Base-by-base conservation (phyloP, 1,140 invertebrate species). In the Oedothorax gibbosus region DNA sequence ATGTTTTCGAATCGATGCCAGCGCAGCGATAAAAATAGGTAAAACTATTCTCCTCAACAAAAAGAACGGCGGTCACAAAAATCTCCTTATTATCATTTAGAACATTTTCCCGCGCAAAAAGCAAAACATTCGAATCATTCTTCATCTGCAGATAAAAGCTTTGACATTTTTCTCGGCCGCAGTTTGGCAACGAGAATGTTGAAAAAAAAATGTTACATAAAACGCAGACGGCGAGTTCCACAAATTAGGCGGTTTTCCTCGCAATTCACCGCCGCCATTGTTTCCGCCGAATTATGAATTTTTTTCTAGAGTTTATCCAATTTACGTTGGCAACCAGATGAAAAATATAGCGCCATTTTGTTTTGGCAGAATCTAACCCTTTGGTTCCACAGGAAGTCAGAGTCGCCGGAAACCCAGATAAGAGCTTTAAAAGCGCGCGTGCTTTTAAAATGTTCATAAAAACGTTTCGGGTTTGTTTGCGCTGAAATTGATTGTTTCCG, bases 401-500 rank as follows among this genome's bases (percentile, higher is more conserved):
- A 11, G 15, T 53, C 15, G 11, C 69, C 49, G 69, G 69, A 71
- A 71, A 71, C 14, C 9, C 12, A 4, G 69, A 71, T 71, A 71
- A 71, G 69, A 20, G 2, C 50, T 14, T n/a, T n/a, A 53, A 54
- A 71, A 53, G 69, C 50, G 69, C 18, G 64, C 10, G 20, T 18
- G 50, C 50, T 15, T 71, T 66, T 18, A 8, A 15, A 51, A 49
- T 71, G 49, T 71, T 71, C 69, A 71, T 71, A 71, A 71, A 71
- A 71, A 71, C 69, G 50, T 53, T 53, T 14, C 6, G 18, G 9
- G 50, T 15, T 71, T 15, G 49, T 35, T 35, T 35, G 35, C 5
- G 35, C 14, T 50, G 49, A 71, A 71, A 71, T 71, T 71, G 69
- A 71, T 71, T 71, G 69, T 71, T 71, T 71, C 69, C 69, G 49